Evolutionary conservation across 2,888 invertebrate genomes (phyloP), one percentile per base, ranked within the genome.

Genomic region (Gisinianus flammeolus): DNA sequence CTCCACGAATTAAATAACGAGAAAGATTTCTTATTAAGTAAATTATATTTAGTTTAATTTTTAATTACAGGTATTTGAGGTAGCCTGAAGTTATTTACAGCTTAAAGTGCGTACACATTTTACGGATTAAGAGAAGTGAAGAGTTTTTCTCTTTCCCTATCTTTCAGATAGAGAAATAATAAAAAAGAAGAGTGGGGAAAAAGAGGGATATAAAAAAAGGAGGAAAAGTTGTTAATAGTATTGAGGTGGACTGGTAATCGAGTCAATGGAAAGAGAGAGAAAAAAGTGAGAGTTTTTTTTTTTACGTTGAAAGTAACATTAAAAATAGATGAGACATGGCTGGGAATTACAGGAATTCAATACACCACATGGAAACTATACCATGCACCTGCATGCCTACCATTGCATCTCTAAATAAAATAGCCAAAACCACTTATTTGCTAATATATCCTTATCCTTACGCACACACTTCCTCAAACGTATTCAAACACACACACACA

Each of bases 261-360:
- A 62, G 28, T 26, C 28, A 26, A 62, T 62, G 62, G 26, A 26
- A 62, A 62, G 22, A 56, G 22, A 12, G 56, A 56, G 22, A 58
- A 71, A 71, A 72, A 72, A 72, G 58, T 62, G 62, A 72, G 56
- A 33, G 62, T 28, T 22, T 22, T 24, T 8, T 56, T 10, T 24
- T 24, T 56, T 52, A 58, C 35, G 72, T 72, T 62, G 62, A 71
- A 71, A 58, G 71, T 31, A 68, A 30, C 35, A 73, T 73, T 73
- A 73, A 73, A 73, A 73, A 73, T 73, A 73, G 73, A 73, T 73
- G 62, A 62, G 28, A 33, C 62, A 35, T 71, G 54, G 71, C 30
- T 71, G 54, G 31, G 44, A 35, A 68, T 44, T 68, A 68, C 44
- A 44, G 68, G 35, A 44, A 44, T 68, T 22, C 68, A 68, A 35